Percentiles rank a stretch among this genome's conserved stretches.
Evolutionary conservation across 2,113 vertebrate species (phyloP).

Genomic region (Platichthys stellatus): DNA sequence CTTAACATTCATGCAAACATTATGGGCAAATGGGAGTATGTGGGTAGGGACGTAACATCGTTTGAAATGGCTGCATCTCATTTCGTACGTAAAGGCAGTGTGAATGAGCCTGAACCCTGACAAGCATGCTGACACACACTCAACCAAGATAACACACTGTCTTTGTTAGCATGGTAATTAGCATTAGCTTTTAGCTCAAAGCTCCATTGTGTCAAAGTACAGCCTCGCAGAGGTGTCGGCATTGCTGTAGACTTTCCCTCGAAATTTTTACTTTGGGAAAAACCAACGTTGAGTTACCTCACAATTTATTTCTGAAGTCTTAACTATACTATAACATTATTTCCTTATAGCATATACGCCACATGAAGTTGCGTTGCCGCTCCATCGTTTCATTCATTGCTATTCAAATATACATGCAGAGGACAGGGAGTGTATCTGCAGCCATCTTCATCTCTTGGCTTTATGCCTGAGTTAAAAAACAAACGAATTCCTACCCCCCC

Average conservation of each 20-base stretch:
- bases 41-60: background rate
- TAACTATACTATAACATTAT: too few species aligned
- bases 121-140: background rate
- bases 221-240: background rate
- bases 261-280: too few species aligned
- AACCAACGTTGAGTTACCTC: too few species aligned
- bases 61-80: background rate
- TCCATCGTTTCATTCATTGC: too few species aligned
- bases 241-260: too few species aligned
- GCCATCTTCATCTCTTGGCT: slow-evolving; percentile 33
- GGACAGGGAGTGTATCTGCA: background rate
- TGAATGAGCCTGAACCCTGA: background rate
- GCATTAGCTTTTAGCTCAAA: background rate
- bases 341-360: too few species aligned
- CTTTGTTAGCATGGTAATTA: too few species aligned
- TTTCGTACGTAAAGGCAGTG: background rate
- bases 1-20: too few species aligned
- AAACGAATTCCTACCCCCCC: slow-evolving; percentile 35
- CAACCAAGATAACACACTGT: too few species aligned
- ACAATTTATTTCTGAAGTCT: too few species aligned
- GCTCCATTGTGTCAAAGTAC: background rate
- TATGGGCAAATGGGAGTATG: background rate
- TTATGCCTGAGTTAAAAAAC: slow-evolving; percentile 31
- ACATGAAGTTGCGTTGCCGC: too few species aligned
- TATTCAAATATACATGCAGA: background rate